phyloP scores from a whole-genome alignment of 2,113 vertebrate species.

The Ptychochromis oligacanthus region DNA sequence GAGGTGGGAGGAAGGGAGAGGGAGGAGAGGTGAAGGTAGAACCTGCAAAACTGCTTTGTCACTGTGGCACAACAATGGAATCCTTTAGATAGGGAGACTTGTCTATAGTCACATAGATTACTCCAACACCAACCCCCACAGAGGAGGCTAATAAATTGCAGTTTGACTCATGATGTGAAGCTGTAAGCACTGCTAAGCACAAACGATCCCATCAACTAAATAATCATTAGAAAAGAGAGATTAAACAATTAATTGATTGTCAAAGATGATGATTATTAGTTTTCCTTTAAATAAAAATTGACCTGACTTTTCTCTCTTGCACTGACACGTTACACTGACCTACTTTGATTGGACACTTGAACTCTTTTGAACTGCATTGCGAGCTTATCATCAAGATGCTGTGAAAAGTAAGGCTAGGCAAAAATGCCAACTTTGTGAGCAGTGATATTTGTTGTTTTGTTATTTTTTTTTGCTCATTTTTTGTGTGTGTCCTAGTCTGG shows the following conservation, averaged over 20 bases:
- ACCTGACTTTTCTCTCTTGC: not conserved
- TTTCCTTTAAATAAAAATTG: not conserved
- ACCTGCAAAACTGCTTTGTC: slow-evolving; percentile 80
- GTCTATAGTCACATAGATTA: slow-evolving; percentile 18
- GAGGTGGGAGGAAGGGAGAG: slow-evolving; percentile 15
- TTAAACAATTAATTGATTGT: not conserved
- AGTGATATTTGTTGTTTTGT: not conserved
- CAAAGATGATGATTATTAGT: not conserved
- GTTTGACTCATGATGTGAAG: not conserved
- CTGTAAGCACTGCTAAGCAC: not conserved
- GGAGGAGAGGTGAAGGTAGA: slow-evolving; percentile 57
- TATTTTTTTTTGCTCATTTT: not conserved
- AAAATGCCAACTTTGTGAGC: not conserved
- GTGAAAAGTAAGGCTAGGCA: not conserved
- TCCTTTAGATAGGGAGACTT: slow-evolving; percentile 32
- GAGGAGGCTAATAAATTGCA: slow-evolving; percentile 5
- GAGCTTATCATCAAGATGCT: not conserved
- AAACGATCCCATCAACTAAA: not conserved
- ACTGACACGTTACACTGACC: not conserved
- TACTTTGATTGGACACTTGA: not conserved
- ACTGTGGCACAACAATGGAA: slow-evolving; percentile 69
- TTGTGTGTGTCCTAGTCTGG: not conserved
- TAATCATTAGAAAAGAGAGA: not conserved
- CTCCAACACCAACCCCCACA: slow-evolving; percentile 17
- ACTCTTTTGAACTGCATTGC: not conserved